Evolutionary conservation across 2,113 vertebrate species (phyloP).

Genomic region (Anthoscopus minutus): DNA sequence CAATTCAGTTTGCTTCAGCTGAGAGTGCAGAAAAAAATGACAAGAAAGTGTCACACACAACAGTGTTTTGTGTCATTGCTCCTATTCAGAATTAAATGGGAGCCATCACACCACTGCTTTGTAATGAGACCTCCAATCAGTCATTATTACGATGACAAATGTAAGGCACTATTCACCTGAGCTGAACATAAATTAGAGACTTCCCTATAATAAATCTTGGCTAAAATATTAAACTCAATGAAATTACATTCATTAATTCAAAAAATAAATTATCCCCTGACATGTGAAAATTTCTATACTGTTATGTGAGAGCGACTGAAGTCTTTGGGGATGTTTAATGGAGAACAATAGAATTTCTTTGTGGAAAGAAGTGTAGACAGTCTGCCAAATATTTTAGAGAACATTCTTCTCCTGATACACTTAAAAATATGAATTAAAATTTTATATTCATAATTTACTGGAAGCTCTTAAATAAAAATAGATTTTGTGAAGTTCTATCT

Average conservation of each 20-base stretch:
- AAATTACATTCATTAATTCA: constrained; percentile 14
- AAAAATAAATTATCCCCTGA: constrained; percentile 3
- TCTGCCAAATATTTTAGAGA: background rate
- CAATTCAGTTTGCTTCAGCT: background rate
- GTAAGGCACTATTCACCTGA: constrained; percentile 4
- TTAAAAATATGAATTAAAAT: constrained; percentile 5
- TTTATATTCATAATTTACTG: background rate
- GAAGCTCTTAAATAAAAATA: background rate
- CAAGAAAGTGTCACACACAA: background rate
- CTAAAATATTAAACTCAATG: constrained; percentile 25
- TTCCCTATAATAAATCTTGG: constrained; percentile 9
- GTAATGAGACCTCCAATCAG: background rate
- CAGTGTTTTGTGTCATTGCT: background rate
- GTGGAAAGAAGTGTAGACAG: background rate
- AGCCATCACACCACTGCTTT: background rate
- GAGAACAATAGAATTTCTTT: background rate
- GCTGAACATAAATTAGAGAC: background rate
- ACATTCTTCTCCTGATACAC: background rate
- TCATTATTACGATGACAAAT: background rate
- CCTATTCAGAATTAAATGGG: background rate
- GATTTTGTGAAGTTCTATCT: background rate
- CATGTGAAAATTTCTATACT: background rate
- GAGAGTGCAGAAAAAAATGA: background rate
- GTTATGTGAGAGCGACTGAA: background rate
- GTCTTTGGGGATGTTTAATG: background rate